Conservation (phyloP, 2,888 invertebrate species). For the Monopis laevigella region DNA sequence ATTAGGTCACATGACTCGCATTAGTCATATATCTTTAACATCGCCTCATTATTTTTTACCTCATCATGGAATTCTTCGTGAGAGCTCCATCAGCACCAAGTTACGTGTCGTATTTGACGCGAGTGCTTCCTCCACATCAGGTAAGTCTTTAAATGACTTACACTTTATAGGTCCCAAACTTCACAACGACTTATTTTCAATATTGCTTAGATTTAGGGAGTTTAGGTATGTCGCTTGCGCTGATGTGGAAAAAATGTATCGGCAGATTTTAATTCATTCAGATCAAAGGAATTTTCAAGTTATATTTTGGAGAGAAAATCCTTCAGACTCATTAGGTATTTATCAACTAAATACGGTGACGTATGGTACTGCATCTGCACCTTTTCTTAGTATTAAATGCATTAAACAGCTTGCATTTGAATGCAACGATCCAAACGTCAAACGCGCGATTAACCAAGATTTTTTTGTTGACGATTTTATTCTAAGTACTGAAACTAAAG, state of each 20-base stretch:
- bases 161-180: conserved; percentile 22
- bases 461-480: conserved; percentile 24
- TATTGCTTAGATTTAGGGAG: conserved; percentile 23
- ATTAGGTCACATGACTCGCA: conserved; percentile 19
- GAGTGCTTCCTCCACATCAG: conserved; percentile 16
- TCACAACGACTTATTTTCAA: conserved; percentile 24
- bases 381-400: conserved; percentile 26
- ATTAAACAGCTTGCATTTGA: conserved; percentile 26
- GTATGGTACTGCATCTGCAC: conserved; percentile 26
- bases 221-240: conserved; percentile 23
- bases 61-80: conserved; percentile 19
- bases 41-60: conserved; percentile 18
- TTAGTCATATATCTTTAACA: conserved; percentile 3
- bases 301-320: conserved; percentile 27
- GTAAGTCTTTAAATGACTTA: conserved; percentile 22
- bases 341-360: conserved; percentile 25
- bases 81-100: conserved; percentile 17
- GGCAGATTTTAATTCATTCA: conserved; percentile 22
- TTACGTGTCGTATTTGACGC: conserved; percentile 19
- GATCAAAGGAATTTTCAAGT: conserved; percentile 25
- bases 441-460: conserved; percentile 21
- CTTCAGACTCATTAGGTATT: conserved; percentile 19
- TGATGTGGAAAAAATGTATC: conserved; percentile 27
- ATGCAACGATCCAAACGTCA: conserved; percentile 20
- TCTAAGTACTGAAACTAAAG: conserved; percentile 18